A percentile compares a stretch with the other conserved stretches of the same genome.
phyloP scores from a whole-genome alignment of 1,140 invertebrate genomes.

The Brachionus manjavacas region DNA sequence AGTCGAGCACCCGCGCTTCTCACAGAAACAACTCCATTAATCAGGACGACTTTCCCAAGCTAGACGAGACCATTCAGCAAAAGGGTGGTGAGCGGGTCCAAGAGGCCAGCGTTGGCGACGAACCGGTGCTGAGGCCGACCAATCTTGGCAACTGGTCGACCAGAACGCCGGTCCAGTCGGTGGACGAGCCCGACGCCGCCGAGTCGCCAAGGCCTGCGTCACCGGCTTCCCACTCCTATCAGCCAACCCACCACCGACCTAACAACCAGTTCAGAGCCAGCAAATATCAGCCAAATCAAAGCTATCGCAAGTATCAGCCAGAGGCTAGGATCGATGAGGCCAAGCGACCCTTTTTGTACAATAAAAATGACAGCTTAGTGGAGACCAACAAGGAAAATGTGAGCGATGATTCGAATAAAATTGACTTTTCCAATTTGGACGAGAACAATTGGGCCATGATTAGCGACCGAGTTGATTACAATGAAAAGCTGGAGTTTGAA shows the following conservation, averaged over 20 bases:
- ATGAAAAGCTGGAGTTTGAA: not conserved
- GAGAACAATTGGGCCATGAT: conserved; percentile 20
- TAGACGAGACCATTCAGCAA: not conserved
- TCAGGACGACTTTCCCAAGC: conserved; percentile 21
- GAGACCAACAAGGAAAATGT: conserved; percentile 12
- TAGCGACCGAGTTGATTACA: not conserved
- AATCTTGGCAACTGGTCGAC: conserved; percentile 1
- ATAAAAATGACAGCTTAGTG: not conserved
- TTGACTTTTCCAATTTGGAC: not conserved
- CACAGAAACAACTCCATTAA: not conserved
- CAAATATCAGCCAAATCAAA: not conserved
- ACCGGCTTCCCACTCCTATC: not conserved
- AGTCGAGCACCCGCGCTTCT: not conserved
- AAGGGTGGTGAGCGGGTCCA: not conserved
- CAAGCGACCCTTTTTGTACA: not conserved
- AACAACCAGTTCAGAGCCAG: not conserved
- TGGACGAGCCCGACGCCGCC: not conserved
- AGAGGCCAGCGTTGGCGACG: not conserved
- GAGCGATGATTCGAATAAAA: not conserved
- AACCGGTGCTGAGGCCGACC: not conserved
- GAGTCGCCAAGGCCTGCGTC: not conserved
- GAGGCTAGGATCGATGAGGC: not conserved
- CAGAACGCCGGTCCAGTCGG: not conserved
- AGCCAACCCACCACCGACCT: not conserved
- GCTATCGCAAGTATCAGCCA: not conserved